Evolutionary conservation across 2,888 invertebrate species (phyloP), one percentile per base, ranked within the genome.

Genomic region (Orthosia cruda): DNA sequence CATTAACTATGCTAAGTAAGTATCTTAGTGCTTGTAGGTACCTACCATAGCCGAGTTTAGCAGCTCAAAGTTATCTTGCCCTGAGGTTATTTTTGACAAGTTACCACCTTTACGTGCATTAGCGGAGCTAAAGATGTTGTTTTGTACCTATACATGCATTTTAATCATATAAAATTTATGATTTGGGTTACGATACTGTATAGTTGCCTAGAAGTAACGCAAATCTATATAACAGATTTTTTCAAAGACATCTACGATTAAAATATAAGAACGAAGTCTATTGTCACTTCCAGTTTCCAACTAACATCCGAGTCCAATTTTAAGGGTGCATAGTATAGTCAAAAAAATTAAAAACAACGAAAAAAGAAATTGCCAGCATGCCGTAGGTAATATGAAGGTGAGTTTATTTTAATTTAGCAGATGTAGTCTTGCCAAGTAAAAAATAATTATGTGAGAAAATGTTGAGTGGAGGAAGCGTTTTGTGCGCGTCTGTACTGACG

Each of bases 291-390:
- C 72, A 68, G 84, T 18, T 11, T 13, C 0, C 26, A 63, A 59
- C n/a, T 54, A 62, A 72, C 3, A 61, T 83, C 84, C 47, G 23
- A 23, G 82, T 79, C 55, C n/a, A 81, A 81, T 83, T 77, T 87
- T 87, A 87, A 89, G 87, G 86, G 87, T 85, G 77, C 85, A 86
- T 79, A 86, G 84, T 78, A 86, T 79, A 81, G 82, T 86, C 80
- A 85, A 88, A 88, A 87, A 86, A 86, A 83, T 87, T 89, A 90
- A 89, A 78, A 20, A 63, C 50, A 0, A 47, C 16, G 45, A 20
- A 45, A 74, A 72, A 76, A 80, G 80, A 68, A 57, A 63, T n/a
- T 62, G 16, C 70, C 18, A 47, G 59, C 26, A 55, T 54, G 68
- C 67, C 65, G 77, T 78, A 40, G 40, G 40, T 40, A 77, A 77